These are phyloP conservation scores for Neodiprion pinetum DNA, from an alignment of 1,140 invertebrate species.

Conservation along the genomic window DNA sequence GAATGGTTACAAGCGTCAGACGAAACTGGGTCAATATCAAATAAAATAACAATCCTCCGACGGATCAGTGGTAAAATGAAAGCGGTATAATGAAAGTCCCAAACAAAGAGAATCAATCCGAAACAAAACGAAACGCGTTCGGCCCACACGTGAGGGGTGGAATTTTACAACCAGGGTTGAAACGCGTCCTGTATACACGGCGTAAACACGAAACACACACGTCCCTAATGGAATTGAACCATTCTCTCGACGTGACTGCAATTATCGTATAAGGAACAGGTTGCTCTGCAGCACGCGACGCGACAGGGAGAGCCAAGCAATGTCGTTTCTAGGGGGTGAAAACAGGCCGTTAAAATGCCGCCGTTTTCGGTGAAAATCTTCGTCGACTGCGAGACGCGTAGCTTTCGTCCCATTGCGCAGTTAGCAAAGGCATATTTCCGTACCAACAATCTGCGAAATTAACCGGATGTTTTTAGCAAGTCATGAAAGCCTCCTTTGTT, in stretches of 20 bases:
- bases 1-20: neutral
- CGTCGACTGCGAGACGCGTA: constrained; percentile 27
- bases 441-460: constrained; percentile 14
- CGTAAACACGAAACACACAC: neutral
- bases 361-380: constrained; percentile 34
- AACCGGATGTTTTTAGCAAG: too few relatives aligned
- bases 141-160: neutral
- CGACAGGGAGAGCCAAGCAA: neutral
- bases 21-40: neutral
- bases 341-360: constrained; percentile 23
- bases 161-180: neutral
- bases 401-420: constrained; percentile 37
- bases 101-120: constrained; percentile 3
- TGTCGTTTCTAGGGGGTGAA: neutral
- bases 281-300: neutral
- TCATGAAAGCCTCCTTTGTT: constrained; percentile 13
- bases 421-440: constrained; percentile 37
- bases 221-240: constrained; percentile 1
- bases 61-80: neutral
- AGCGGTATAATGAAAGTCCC: neutral
- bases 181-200: neutral
- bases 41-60: neutral
- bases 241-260: neutral
- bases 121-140: neutral
- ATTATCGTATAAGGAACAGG: neutral